Base-by-base conservation (phyloP, 2,888 invertebrate genomes). In the Acrobasis consociella region DNA sequence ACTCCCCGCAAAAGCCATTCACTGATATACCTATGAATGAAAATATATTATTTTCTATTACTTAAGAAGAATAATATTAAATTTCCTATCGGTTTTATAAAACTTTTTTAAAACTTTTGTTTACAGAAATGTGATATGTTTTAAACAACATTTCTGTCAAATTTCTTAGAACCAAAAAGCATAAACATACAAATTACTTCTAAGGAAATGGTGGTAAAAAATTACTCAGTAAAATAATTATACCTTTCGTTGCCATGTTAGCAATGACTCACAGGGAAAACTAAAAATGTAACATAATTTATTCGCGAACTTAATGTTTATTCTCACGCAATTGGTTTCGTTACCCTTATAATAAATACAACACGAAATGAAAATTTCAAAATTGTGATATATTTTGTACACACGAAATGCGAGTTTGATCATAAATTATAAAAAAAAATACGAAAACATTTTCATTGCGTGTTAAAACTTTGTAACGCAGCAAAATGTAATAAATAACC, bases 221-320 rank as follows among this genome's bases (percentile, higher is more conserved):
- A 31, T 31, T 31, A 31, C 31, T 31, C 2, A 31, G 46, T 46
- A 46, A 46, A 46, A 46, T 46, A n/a, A 46, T 46, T 46, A n/a
- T 46, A 10, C 46, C 46, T 51, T 22, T 52, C 22, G 52, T 52
- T 31, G 31, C 22, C 52, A 37, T 31, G 52, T 52, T 52, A 31
- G 52, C 31, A n/a, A 31, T 52, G 31, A 52, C 10, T 52, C 31
- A 52, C 11, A 52, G 13, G 9, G 16, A 13, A 52, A 52, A 31
- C 31, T 31, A 52, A 51, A 52, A 52, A 52, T 13, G n/a, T 37
- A 52, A 31, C 13, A 52, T 52, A 52, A 52, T 52, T 52, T 52
- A 52, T n/a, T 52, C 13, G 22, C 52, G 1, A 31, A 13, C 22
- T 52, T 51, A 52, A 52, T 52, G 52, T 52, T 52, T 5, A 37